Conservation (phyloP, 2,888 invertebrate species). For the Petrolisthes cinctipes region DNA sequence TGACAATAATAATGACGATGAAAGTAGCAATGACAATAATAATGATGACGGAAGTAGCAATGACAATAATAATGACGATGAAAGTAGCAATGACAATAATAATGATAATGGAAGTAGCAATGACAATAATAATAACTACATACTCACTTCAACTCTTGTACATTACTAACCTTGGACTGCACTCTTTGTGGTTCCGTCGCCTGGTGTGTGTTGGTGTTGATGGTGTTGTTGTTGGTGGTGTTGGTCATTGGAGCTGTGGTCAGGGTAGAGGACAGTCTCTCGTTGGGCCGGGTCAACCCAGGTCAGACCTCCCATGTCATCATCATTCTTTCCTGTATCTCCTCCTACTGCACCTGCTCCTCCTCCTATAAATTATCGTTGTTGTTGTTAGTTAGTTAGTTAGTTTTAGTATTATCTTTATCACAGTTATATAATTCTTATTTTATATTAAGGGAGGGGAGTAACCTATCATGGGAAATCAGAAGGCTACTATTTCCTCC, state of each 20-base stretch:
- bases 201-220: background rate
- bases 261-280: background rate
- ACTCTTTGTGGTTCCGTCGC: constrained; percentile 19
- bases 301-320: constrained; percentile 4
- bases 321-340: background rate
- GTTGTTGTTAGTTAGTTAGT: too few species aligned
- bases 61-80: background rate
- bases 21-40: too few species aligned
- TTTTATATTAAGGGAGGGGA: too few species aligned
- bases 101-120: too few species aligned
- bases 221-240: background rate
- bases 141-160: background rate
- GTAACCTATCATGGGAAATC: too few species aligned
- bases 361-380: too few species aligned
- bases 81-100: too few species aligned
- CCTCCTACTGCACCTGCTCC: background rate
- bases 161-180: constrained; percentile 20
- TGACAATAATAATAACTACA: too few species aligned
- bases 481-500: too few species aligned
- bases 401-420: too few species aligned
- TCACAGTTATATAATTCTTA: too few species aligned
- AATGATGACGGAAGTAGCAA: too few species aligned
- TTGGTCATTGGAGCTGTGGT: background rate
- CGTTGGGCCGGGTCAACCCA: background rate
- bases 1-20: background rate